phyloP scores from a whole-genome alignment of 1,140 invertebrate genomes.

The Cydia pomonella region DNA sequence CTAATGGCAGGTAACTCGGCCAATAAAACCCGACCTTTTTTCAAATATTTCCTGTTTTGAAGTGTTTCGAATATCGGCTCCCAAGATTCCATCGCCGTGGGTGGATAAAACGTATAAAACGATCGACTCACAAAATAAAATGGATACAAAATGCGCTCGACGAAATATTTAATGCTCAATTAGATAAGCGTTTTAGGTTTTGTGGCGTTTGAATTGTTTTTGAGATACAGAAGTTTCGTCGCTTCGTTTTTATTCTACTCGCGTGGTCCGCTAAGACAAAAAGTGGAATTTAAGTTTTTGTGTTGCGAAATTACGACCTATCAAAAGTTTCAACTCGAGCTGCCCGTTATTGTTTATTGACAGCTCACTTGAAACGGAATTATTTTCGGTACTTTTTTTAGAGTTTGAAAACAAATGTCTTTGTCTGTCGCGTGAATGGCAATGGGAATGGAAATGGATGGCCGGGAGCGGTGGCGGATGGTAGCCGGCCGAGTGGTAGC shows the following conservation, averaged over 20 bases:
- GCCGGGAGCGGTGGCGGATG: constrained; percentile 62
- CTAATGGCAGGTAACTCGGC: constrained; percentile 77
- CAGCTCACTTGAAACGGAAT: constrained; percentile 61
- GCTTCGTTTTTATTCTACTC: constrained; percentile 38
- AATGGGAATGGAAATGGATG: constrained; percentile 48
- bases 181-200: constrained; percentile 78
- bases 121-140: constrained; percentile 71
- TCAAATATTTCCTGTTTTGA: constrained; percentile 77
- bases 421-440: constrained; percentile 72
- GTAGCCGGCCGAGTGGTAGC: constrained; percentile 53
- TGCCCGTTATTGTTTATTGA: constrained; percentile 58
- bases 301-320: constrained; percentile 21
- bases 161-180: constrained; percentile 79
- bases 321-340: constrained; percentile 4
- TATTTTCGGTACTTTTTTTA: constrained; percentile 66
- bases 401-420: constrained; percentile 77
- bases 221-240: constrained; percentile 65
- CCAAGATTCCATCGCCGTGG: constrained; percentile 69
- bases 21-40: constrained; percentile 74
- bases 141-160: constrained; percentile 75
- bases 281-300: constrained; percentile 15
- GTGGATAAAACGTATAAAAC: constrained; percentile 76
- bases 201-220: constrained; percentile 73
- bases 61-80: constrained; percentile 62
- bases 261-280: constrained; percentile 6